These are phyloP conservation scores for Acrobasis suavella DNA, from an alignment of 2,888 invertebrate species.

Conservation along the genomic window DNA sequence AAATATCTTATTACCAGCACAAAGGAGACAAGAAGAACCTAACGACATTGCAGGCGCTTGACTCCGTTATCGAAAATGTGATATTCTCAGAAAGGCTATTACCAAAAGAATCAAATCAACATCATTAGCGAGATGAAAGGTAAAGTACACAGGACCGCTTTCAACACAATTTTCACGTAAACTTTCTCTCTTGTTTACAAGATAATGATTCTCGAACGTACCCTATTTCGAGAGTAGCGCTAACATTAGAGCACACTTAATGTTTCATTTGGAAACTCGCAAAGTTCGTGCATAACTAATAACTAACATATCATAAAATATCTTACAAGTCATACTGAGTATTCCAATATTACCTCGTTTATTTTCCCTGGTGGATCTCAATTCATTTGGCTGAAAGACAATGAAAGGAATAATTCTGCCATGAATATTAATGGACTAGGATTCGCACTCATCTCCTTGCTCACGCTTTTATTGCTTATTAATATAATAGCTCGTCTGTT, in stretches of 20 bases:
- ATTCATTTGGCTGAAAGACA: slow-evolving; percentile 67
- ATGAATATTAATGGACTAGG: slow-evolving; percentile 76
- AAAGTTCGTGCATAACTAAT: slow-evolving; percentile 24
- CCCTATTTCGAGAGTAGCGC: slow-evolving; percentile 22
- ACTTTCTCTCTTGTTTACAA: slow-evolving; percentile 34
- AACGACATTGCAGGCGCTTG: slow-evolving; percentile 10
- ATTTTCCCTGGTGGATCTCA: slow-evolving; percentile 59
- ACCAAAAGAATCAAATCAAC: slow-evolving; percentile 22
- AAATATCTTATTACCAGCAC: slow-evolving; percentile 16
- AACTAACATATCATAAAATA: slow-evolving; percentile 33
- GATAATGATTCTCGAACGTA: slow-evolving; percentile 34
- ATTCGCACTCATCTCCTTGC: slow-evolving; percentile 63
- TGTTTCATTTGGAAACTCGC: slow-evolving; percentile 22
- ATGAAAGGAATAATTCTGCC: slow-evolving; percentile 70
- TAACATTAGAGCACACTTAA: slow-evolving; percentile 23
- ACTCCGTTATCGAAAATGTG: slow-evolving; percentile 20
- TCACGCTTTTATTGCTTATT: slow-evolving; percentile 65
- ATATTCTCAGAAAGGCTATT: slow-evolving; percentile 22
- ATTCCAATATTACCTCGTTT: slow-evolving; percentile 54
- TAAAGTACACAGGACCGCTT: slow-evolving; percentile 21
- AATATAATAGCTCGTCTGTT: slow-evolving; percentile 57
- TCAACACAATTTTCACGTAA: slow-evolving; percentile 19
- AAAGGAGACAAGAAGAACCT: slow-evolving; percentile 16
- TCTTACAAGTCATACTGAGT: slow-evolving; percentile 48
- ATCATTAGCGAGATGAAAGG: slow-evolving; percentile 23